A percentile compares a stretch with the other conserved stretches of the same genome.
These are phyloP conservation scores for Galerucella nymphaeae DNA, from an alignment of 2,888 invertebrate genomes.

Conservation along the genomic window DNA sequence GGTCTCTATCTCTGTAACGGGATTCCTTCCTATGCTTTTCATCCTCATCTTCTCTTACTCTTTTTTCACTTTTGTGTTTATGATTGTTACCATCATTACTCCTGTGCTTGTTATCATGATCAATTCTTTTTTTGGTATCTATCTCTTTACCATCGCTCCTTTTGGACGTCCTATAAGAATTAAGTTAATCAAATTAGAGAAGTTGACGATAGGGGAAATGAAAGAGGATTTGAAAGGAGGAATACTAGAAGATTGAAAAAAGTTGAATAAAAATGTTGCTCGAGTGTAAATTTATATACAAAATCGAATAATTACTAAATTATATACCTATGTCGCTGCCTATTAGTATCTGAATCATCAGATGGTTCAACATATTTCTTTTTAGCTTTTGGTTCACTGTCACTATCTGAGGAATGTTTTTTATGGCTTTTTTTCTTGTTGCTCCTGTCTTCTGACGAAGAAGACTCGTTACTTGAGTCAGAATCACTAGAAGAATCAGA, in stretches of 20 bases:
- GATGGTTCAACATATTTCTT: slow-evolving; percentile 23
- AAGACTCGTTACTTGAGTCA: slow-evolving; percentile 32
- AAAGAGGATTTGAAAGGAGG: no score
- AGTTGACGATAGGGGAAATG: no score
- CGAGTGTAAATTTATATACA: no score
- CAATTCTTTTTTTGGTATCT: slow-evolving; percentile 29
- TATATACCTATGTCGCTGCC: slow-evolving; percentile 22
- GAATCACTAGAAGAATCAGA: slow-evolving; percentile 45
- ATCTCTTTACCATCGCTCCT: slow-evolving; percentile 10
- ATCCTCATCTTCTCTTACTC: slow-evolving; percentile 35
- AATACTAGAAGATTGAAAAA: no score
- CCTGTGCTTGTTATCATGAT: slow-evolving; percentile 21
- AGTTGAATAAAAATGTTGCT: no score
- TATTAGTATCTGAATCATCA: slow-evolving; percentile 27
- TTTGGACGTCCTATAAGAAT: slow-evolving; percentile 26
- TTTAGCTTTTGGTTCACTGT: slow-evolving; percentile 33
- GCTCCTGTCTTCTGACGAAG: slow-evolving; percentile 33
- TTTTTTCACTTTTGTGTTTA: slow-evolving; percentile 33
- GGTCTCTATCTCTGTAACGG: slow-evolving; percentile 33
- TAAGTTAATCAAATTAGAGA: background rate
- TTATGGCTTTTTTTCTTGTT: slow-evolving; percentile 30
- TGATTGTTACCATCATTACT: slow-evolving; percentile 38
- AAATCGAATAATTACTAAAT: background rate
- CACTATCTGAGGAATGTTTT: slow-evolving; percentile 43
- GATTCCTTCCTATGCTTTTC: slow-evolving; percentile 37